Conservation (phyloP, 2,888 invertebrate genomes). For the Lathronympha strigana region DNA sequence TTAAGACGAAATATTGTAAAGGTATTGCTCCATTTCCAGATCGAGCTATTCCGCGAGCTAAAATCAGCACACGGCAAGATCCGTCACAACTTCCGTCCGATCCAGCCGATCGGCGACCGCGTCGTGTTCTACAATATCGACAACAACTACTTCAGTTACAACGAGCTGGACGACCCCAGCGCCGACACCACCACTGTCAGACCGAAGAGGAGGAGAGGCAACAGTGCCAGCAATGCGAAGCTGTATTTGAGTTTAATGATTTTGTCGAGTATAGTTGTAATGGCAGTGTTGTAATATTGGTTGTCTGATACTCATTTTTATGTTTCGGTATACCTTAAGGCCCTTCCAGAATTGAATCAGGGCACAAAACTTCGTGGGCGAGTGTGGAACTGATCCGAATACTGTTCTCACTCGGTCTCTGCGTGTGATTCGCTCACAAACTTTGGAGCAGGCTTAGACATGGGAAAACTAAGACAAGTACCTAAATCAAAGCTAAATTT, state of each 20-base stretch:
- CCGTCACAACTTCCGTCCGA: slow-evolving; percentile 92
- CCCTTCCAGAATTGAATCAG: too few relatives aligned
- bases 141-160: slow-evolving; percentile 72
- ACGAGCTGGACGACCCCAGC: slow-evolving; percentile 70
- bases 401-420: too few relatives aligned
- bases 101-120: slow-evolving; percentile 90
- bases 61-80: slow-evolving; percentile 86
- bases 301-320: not conserved
- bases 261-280: slow-evolving; percentile 43
- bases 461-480: too few relatives aligned
- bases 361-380: too few relatives aligned
- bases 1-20: too few relatives aligned
- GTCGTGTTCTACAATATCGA: slow-evolving; percentile 85
- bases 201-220: slow-evolving; percentile 57
- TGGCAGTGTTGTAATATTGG: slow-evolving; percentile 42
- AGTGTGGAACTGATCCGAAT: too few relatives aligned
- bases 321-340: not conserved
- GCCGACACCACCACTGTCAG: slow-evolving; percentile 51
- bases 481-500: too few relatives aligned
- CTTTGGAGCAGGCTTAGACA: too few relatives aligned
- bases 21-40: slow-evolving; percentile 75
- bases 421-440: too few relatives aligned
- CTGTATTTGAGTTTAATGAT: slow-evolving; percentile 46
- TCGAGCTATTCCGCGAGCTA: slow-evolving; percentile 88
- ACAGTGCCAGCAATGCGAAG: slow-evolving; percentile 40